These are phyloP conservation scores for Drosophila ohnishii DNA, from an alignment of 1,140 invertebrate species.

Conservation along the genomic window DNA sequence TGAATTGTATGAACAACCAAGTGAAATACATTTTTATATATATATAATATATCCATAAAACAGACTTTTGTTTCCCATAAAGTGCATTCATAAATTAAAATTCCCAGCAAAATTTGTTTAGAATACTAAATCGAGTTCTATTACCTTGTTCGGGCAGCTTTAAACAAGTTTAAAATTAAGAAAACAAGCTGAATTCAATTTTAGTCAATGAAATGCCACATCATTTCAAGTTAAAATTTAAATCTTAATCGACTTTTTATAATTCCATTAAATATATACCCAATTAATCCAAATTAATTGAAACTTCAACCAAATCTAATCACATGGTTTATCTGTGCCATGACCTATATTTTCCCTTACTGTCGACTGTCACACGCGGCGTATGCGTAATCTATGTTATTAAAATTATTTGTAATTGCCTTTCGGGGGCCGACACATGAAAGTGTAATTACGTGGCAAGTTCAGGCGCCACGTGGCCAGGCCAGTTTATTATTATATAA, in stretches of 20 bases:
- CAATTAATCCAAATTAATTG: slow-evolving; percentile 4
- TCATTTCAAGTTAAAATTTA: not conserved
- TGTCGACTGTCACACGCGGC: slow-evolving; percentile 25
- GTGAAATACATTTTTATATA: not conserved
- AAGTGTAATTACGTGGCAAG: slow-evolving; percentile 57
- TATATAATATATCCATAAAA: not conserved
- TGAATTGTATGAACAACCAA: not conserved
- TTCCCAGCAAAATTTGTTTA: not conserved
- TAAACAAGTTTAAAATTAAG: not conserved
- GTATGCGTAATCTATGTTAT: slow-evolving; percentile 66
- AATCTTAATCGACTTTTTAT: not conserved
- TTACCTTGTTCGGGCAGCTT: not conserved
- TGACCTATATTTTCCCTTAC: slow-evolving; percentile 21
- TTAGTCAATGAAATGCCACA: not conserved
- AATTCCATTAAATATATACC: not conserved
- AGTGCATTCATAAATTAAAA: not conserved
- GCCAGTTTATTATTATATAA: slow-evolving; percentile 67
- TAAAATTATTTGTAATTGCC: slow-evolving; percentile 54
- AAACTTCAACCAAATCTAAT: slow-evolving; percentile 5
- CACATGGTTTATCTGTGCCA: not conserved
- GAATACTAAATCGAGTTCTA: not conserved
- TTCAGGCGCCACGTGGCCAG: slow-evolving; percentile 50
- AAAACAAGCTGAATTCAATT: not conserved
- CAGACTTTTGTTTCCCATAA: not conserved
- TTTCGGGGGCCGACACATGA: slow-evolving; percentile 21